A percentile compares a stretch with the other conserved stretches of the same genome.
These are phyloP conservation scores for Limulus polyphemus DNA, from an alignment of 2,888 invertebrate species.

Conservation along the genomic window DNA sequence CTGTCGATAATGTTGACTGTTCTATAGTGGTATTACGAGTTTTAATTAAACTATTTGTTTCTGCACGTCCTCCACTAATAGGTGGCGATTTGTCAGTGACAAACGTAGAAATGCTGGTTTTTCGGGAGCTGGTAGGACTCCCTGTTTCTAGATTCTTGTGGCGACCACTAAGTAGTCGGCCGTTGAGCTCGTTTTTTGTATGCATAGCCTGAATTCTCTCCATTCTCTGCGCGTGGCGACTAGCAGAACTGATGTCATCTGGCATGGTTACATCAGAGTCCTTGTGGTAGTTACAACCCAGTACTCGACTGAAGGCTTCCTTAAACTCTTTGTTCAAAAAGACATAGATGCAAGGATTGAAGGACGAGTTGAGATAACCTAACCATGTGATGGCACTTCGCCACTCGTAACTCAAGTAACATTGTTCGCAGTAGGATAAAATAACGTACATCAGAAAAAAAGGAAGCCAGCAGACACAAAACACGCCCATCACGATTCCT, in stretches of 20 bases:
- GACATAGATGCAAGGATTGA: slow-evolving; percentile 90
- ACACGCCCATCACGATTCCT: slow-evolving; percentile 92
- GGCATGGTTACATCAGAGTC: no score
- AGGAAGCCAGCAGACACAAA: slow-evolving; percentile 92
- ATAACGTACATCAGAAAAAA: slow-evolving; percentile 91
- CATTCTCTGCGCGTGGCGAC: background rate
- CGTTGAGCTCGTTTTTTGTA: no score
- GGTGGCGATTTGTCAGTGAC: no score
- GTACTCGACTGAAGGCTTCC: slow-evolving; percentile 81
- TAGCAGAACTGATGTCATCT: background rate
- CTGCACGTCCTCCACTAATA: no score
- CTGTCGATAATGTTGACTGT: no score
- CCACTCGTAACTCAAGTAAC: slow-evolving; percentile 58
- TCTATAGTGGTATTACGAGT: no score
- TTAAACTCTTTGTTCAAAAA: slow-evolving; percentile 89
- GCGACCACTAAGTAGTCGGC: no score
- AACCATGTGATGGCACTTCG: slow-evolving; percentile 45
- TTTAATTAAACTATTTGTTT: no score
- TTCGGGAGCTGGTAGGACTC: no score
- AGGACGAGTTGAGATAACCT: slow-evolving; percentile 40
- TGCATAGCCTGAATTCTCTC: background rate
- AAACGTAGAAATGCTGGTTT: no score
- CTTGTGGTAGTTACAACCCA: slow-evolving; percentile 47
- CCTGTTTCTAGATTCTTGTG: no score
- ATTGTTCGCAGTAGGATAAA: slow-evolving; percentile 66